phyloP scores from a whole-genome alignment of 2,797 vertebrate species.

The Hemibagrus guttatus region DNA sequence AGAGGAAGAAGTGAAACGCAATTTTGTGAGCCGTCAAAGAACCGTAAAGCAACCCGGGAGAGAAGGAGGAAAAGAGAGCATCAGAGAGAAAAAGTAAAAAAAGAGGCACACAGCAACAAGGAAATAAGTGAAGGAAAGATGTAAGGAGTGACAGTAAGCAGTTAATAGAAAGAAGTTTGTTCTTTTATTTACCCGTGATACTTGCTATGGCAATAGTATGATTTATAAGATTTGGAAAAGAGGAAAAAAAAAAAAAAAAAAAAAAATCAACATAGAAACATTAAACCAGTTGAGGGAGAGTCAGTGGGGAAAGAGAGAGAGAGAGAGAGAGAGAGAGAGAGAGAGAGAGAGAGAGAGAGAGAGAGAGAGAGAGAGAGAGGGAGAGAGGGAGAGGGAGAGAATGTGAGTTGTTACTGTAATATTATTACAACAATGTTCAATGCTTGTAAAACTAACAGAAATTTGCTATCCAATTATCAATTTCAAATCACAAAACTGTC shows the following conservation, averaged over 20 bases:
- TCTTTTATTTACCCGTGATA: background rate
- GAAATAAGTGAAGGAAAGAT: background rate
- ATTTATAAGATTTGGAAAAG: background rate
- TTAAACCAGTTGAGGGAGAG: background rate
- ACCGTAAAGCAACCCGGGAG: background rate
- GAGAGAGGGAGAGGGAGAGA: background rate
- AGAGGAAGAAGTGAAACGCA: conserved; percentile 10
- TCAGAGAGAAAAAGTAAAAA: background rate
- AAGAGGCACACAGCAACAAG: background rate
- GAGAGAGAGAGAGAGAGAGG: background rate
- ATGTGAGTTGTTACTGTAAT: background rate
- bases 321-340: background rate
- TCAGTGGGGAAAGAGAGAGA: background rate
- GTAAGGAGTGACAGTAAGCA: background rate
- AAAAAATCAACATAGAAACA: background rate
- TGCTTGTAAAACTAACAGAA: background rate
- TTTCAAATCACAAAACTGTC: background rate
- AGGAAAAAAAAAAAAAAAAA: background rate
- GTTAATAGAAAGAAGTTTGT: background rate
- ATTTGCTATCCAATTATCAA: background rate
- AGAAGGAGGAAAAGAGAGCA: background rate
- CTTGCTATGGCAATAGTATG: background rate
- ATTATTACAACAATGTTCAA: background rate
- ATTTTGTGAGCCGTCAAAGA: background rate
- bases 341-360: background rate